phyloP scores from a whole-genome alignment of 2,888 invertebrate species.

The Alloplasta piceator region DNA sequence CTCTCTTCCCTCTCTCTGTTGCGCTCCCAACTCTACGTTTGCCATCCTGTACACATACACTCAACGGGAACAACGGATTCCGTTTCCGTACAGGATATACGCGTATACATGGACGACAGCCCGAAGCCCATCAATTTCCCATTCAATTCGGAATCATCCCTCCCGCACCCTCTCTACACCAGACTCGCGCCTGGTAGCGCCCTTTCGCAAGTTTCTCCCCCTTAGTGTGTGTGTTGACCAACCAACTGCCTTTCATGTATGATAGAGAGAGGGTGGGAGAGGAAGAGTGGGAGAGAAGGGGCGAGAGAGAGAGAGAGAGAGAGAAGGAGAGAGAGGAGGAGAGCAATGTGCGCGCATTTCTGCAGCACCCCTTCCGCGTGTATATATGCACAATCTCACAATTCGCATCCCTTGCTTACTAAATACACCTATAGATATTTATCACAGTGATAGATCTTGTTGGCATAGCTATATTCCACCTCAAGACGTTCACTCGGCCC shows the following conservation, averaged over 20 bases:
- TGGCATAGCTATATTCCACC: conserved; percentile 9
- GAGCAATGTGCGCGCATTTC: conserved; percentile 43
- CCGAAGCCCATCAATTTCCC: conserved; percentile 79
- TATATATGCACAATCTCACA: conserved; percentile 19
- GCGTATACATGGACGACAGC: conserved; percentile 75
- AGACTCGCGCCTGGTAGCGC: neutral
- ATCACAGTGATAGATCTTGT: neutral
- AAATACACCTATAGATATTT: conserved; percentile 11
- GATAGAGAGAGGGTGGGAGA: neutral
- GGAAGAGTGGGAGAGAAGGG: no score
- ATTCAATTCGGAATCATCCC: conserved; percentile 76
- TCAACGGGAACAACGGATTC: conserved; percentile 75
- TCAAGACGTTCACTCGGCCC: conserved; percentile 54
- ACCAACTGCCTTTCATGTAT: conserved; percentile 41
- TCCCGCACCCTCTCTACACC: conserved; percentile 25
- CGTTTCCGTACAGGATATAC: conserved; percentile 73
- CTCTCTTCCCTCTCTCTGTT: no score
- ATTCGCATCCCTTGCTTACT: conserved; percentile 31
- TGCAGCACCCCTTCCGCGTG: conserved; percentile 23
- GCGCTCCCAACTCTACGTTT: conserved; percentile 55
- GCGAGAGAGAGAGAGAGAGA: no score
- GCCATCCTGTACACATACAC: conserved; percentile 69
- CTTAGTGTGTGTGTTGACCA: conserved; percentile 42
- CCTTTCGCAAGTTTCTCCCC: conserved; percentile 31
- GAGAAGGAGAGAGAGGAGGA: neutral